Evolutionary conservation across 2,113 vertebrate genomes (phyloP), one percentile per base, ranked within the genome.

Genomic region (Percopsis transmontana): DNA sequence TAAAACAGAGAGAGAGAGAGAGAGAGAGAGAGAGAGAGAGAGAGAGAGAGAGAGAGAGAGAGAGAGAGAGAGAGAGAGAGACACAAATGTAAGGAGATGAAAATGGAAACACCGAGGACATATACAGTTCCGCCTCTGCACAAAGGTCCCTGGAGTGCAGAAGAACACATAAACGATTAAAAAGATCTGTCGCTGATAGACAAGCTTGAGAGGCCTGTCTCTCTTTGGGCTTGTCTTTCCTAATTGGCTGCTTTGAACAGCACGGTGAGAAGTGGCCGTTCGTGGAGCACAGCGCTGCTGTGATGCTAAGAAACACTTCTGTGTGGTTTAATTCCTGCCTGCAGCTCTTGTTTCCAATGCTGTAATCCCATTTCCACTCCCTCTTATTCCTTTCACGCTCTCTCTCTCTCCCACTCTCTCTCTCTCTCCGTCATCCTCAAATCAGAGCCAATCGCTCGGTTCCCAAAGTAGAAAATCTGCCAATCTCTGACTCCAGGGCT

Each of bases 221-320:
- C n/a, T 53, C 14, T 13, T 19, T 16, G 3, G 11, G 5, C 2
- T 16, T 68, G 75, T 55, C 62, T 33, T 5, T 20, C n/a, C 70
- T 85, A 86, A 87, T 85, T 85, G 87, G 82, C 42, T 1, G 0
- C 59, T 50, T 73, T 82, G 79, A 65, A 72, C 62, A 69, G 65
- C 54, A 66, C 47, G 41, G 61, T 48, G 13, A 18, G 69, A 74
- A 54, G 60, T 45, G 67, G 73, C 77, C 79, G 68, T 56, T 80
- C 58, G 33, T 18, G 21, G 13, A 5, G 52, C 5, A 6, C 20
- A 56, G 62, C 18, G 41, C 21, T 51, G 67, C 74, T 38, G 24
- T 0, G 3, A 52, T 51, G 23, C 47, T 71, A 55, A 13, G 13
- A 55, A 45, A 64, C 1, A 11, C 50, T 71, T 74, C 70, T 68